Percentiles rank a stretch among this genome's conserved stretches.
These are phyloP conservation scores for Carassius auratus DNA, from an alignment of 2,113 vertebrate species.

Conservation along the genomic window DNA sequence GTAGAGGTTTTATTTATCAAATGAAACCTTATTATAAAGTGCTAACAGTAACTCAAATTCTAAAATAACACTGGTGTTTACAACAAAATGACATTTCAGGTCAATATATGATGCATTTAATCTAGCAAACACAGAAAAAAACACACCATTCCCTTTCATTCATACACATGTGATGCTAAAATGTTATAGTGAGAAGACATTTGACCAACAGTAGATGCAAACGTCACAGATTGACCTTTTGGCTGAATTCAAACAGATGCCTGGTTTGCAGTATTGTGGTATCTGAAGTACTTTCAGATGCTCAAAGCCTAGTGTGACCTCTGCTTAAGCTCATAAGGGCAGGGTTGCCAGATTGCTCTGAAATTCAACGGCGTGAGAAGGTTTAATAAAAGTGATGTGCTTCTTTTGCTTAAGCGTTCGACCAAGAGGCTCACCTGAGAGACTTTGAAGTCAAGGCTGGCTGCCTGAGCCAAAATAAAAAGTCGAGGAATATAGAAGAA, in stretches of 20 bases:
- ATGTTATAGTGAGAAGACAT: not conserved
- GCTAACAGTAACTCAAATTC: not conserved
- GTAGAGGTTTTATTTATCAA: no score
- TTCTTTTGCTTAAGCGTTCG: not conserved
- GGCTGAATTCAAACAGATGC: not conserved
- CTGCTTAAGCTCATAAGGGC: not conserved
- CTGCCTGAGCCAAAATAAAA: not conserved
- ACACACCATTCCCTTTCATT: not conserved
- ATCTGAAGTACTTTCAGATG: not conserved
- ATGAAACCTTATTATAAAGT: no score
- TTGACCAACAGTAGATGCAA: not conserved
- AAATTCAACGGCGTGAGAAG: not conserved
- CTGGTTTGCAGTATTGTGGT: not conserved
- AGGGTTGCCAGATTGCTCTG: not conserved
- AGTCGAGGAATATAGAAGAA: not conserved
- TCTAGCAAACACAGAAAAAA: not conserved
- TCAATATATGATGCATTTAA: not conserved
- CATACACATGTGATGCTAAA: not conserved
- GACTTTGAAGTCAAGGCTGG: slow-evolving; percentile 6
- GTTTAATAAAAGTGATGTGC: slow-evolving; percentile 1
- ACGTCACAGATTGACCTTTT: not conserved
- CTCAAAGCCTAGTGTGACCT: slow-evolving; percentile 6
- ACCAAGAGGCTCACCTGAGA: not conserved
- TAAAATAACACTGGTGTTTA: not conserved
- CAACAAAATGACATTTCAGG: slow-evolving; percentile 1